Evolutionary conservation across 2,797 vertebrate genomes (phyloP), one percentile per base, ranked within the genome.

Genomic region (Knipowitschia caucasica): DNA sequence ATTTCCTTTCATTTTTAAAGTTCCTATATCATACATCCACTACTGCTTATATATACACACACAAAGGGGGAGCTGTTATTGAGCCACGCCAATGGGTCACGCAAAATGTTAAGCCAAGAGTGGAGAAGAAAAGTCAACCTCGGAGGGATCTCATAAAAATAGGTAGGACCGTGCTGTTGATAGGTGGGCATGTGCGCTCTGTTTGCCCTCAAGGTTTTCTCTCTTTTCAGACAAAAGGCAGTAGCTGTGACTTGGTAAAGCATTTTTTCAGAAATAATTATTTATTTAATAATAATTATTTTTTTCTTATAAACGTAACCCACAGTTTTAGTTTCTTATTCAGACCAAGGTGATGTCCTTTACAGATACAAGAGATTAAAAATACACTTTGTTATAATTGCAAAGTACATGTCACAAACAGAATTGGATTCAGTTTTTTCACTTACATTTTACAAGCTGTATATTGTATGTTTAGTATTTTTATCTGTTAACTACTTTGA

Each of bases 101-200:
- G 55, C 17, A 61, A 60, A 31, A 15, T 53, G 30, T 9, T 46
- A 46, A 43, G 10, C 24, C 26, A 34, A 15, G 26, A 15, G n/a
- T 20, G 12, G 36, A 20, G 15, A 27, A 42, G 47, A 5, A 25
- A 38, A 54, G 33, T 40, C 24, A 53, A 29, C 25, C 50, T 44
- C 55, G 24, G 47, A 45, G 45, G 34, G 40, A 42, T 50, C 30
- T 59, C 33, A 30, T n/a, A 36, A 34, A 45, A 45, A 61, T 51
- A 56, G 12, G 29, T 64, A 50, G 47, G 46, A 49, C 56, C 59
- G 47, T 56, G 59, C 71, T 25, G 4, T n/a, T 49, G 46, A 49
- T 49, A 49, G 34, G 45, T 49, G 46, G 46, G 46, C 46, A 34
- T 49, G 38, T 49, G 46, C 23, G 18, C 26, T 18, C 17, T 18